phyloP scores from a whole-genome alignment of 2,888 invertebrate species.

The Ceriagrion tenellum region DNA sequence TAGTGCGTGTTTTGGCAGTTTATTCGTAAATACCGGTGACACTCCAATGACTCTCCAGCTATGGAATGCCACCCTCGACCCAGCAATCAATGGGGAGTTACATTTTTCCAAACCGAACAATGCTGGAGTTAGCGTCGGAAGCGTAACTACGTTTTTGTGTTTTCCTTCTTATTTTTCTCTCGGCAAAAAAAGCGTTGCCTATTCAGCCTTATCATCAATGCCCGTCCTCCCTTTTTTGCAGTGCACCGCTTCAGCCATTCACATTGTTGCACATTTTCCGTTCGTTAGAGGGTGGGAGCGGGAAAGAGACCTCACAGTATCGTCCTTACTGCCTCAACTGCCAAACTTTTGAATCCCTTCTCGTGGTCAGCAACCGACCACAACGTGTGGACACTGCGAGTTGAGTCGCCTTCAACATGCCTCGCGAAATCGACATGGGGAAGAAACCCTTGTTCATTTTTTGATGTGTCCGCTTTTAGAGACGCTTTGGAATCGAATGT shows the following conservation, averaged over 20 bases:
- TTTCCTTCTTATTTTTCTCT: too few species aligned
- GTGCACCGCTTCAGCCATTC: background rate
- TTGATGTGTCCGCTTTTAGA: background rate
- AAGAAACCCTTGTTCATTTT: background rate
- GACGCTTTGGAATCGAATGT: background rate
- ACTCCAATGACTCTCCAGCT: background rate
- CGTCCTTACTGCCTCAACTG: background rate
- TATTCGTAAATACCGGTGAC: conserved; percentile 45
- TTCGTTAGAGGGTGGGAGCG: background rate
- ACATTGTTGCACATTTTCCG: background rate
- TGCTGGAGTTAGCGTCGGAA: conserved; percentile 38
- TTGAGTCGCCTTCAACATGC: background rate
- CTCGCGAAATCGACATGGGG: too few species aligned
- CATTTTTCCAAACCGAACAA: background rate
- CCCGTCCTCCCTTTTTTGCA: background rate
- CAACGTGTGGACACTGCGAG: background rate
- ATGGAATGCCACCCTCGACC: conserved; percentile 41
- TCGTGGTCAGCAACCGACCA: background rate
- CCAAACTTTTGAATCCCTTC: conserved; percentile 25
- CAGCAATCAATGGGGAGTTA: background rate
- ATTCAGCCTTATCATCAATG: conserved; percentile 32
- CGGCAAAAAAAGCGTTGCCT: conserved; percentile 1
- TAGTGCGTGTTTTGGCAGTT: conserved; percentile 60
- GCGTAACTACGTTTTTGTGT: background rate
- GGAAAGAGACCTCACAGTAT: background rate